Conservation (phyloP, 2,888 invertebrate genomes). For the Atethmia centrago region DNA sequence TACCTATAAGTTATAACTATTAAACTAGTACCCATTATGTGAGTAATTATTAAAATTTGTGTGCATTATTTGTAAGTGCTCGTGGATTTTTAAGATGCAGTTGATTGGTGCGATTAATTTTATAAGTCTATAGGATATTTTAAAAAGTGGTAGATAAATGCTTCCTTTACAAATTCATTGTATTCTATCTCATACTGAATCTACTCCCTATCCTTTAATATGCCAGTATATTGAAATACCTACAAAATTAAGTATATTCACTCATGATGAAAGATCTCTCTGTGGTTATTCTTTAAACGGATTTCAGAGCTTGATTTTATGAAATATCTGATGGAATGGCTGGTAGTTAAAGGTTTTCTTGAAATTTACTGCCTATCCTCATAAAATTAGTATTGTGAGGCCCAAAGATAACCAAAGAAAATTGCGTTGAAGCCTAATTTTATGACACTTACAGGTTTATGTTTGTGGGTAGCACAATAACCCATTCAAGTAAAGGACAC, state of each 20-base stretch:
- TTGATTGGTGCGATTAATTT: conserved; percentile 4
- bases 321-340: not conserved
- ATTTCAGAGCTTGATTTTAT: not conserved
- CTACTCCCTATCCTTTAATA: not conserved
- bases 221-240: not conserved
- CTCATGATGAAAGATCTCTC: no score
- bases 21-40: conserved; percentile 2
- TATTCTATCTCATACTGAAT: not conserved
- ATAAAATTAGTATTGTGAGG: conserved; percentile 20
- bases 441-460: conserved; percentile 38
- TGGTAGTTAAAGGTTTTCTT: conserved; percentile 8
- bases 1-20: conserved; percentile 9
- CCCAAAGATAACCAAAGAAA: conserved; percentile 9
- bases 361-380: conserved; percentile 14
- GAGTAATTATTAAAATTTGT: conserved; percentile 3
- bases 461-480: conserved; percentile 19
- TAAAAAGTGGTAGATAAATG: not conserved
- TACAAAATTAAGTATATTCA: not conserved
- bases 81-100: conserved; percentile 20
- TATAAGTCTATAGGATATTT: not conserved
- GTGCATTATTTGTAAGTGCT: conserved; percentile 4
- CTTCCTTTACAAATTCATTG: not conserved
- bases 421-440: not conserved
- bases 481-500: conserved; percentile 18
- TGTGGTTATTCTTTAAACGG: not conserved